Percentiles rank a stretch among this genome's conserved stretches.
phyloP scores from a whole-genome alignment of 2,888 invertebrate genomes.

The Parascotia fuliginaria region DNA sequence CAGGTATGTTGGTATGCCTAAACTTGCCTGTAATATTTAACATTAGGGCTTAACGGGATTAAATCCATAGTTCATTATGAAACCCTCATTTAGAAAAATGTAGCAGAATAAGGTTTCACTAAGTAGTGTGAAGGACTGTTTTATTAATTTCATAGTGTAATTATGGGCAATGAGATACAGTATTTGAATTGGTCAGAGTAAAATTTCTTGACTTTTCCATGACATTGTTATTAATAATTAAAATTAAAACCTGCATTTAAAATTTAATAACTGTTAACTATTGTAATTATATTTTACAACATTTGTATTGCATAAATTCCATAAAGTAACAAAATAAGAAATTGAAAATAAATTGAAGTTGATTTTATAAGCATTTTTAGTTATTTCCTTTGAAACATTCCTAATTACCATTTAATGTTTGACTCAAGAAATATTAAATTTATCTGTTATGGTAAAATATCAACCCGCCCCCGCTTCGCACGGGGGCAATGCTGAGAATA shows the following conservation, averaged over 20 bases:
- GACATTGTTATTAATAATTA: slow-evolving; percentile 73
- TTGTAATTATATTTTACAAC: slow-evolving; percentile 82
- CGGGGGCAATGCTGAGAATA: no score
- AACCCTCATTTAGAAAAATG: slow-evolving; percentile 63
- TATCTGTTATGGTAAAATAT: no score
- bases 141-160: slow-evolving; percentile 48
- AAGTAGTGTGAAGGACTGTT: slow-evolving; percentile 49
- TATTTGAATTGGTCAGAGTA: slow-evolving; percentile 52
- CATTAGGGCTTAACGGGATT: slow-evolving; percentile 68
- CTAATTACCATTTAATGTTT: no score
- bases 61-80: slow-evolving; percentile 67
- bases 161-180: slow-evolving; percentile 47
- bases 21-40: slow-evolving; percentile 75
- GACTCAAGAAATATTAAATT: no score
- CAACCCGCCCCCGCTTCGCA: no score
- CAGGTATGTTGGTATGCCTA: slow-evolving; percentile 68
- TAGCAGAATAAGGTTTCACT: slow-evolving; percentile 59
- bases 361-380: slow-evolving; percentile 69
- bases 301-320: slow-evolving; percentile 83
- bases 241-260: slow-evolving; percentile 79
- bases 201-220: slow-evolving; percentile 71
- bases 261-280: slow-evolving; percentile 80
- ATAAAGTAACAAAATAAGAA: slow-evolving; percentile 76
- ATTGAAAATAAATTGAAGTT: slow-evolving; percentile 83
- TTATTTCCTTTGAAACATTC: slow-evolving; percentile 28